Base-by-base conservation (phyloP, 2,888 invertebrate species). In the Cantharis lateralis region DNA sequence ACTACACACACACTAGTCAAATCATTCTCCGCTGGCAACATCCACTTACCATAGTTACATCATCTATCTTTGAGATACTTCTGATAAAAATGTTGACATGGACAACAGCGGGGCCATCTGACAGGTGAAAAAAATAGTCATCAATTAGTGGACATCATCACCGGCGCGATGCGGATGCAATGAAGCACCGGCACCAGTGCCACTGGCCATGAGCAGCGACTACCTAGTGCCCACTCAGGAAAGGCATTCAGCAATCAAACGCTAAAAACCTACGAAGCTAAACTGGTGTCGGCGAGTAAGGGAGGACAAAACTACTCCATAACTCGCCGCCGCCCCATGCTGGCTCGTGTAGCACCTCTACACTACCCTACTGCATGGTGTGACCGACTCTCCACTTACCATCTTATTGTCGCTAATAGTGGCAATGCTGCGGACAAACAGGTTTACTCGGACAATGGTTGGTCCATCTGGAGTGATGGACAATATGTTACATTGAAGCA, bases 331-430 rank as follows among this genome's bases (percentile, higher is more conserved):
- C 81, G 81, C 84, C 86, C 79, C 86, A 85, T 86, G 86, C 86
- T 84, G 86, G 86, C 86, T 86, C 84, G 85, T 84, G 83, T 85
- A 85, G 84, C 86, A 85, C 82, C 84, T 85, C 86, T 86, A 87
- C 84, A 84, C 86, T 87, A 87, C 82, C 84, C 86, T 87, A 87
- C 85, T 83, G 84, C 86, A 87, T 83, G 82, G 83, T 80, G 81
- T 83, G 81, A 82, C 81, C 82, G 80, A 81, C 82, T 76, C 79
- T 78, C 85, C 89, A 96, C 97, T 97, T 95, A 98, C 98, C 98
- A 98, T 98, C 92, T 97, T 97, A 91, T 96, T 97, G 93, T 98
- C 98, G 94, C 97, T 98, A 92, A 98, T 98, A 89, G 97, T 97
- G 89, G 96, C 96, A 89, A 98, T 96, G 94, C 95, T 97, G 93